phyloP scores from a whole-genome alignment of 2,113 vertebrate genomes.

The Psettodes erumei region DNA sequence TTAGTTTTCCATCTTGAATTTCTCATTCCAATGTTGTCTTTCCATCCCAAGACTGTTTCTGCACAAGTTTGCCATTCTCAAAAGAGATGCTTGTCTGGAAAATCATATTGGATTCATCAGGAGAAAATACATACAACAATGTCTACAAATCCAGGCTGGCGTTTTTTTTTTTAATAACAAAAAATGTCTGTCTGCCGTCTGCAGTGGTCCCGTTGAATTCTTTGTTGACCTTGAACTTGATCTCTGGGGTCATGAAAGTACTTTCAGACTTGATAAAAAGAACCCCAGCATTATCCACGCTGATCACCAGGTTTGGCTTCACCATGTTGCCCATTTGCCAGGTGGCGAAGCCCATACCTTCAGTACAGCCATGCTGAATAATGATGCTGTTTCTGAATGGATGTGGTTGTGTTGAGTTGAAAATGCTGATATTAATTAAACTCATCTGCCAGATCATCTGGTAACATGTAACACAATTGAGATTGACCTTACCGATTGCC shows the following conservation, averaged over 20 bases:
- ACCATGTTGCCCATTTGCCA: constrained; percentile 87
- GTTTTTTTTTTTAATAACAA: fast-evolving
- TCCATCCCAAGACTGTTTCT: constrained; percentile 75
- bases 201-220: constrained; percentile 92
- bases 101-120: background rate
- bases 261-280: constrained; percentile 87
- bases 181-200: constrained; percentile 85
- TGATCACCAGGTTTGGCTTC: constrained; percentile 86
- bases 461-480: background rate
- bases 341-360: constrained; percentile 87
- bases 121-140: fast-evolving
- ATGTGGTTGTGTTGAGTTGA: background rate
- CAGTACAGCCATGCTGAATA: constrained; percentile 11
- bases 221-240: constrained; percentile 89
- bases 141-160: background rate
- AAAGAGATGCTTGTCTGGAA: constrained; percentile 86
- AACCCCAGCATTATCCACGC: constrained; percentile 82
- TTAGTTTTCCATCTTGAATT: constrained; percentile 71
- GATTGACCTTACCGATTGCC: constrained; percentile 82
- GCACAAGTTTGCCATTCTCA: constrained; percentile 75
- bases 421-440: no score
- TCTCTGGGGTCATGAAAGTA: constrained; percentile 87
- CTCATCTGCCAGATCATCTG: background rate
- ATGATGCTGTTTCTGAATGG: no score
- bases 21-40: constrained; percentile 70